These are phyloP conservation scores for Hirudinaria manillensis DNA, from an alignment of 2,888 invertebrate species.

Conservation along the genomic window DNA sequence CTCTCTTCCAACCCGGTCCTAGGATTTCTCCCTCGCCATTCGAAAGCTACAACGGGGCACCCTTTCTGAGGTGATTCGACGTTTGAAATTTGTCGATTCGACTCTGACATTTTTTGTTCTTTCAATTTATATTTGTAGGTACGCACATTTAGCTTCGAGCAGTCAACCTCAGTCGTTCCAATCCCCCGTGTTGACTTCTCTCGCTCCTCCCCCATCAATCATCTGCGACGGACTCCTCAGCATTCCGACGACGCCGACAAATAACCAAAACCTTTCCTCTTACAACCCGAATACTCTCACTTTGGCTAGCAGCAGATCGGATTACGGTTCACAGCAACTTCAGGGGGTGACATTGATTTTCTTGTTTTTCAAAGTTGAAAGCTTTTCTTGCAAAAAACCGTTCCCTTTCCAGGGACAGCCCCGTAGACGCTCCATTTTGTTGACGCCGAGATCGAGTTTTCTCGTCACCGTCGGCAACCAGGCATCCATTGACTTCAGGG, in stretches of 20 bases:
- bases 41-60: slow-evolving; percentile 21
- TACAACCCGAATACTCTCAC: background rate
- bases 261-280: background rate
- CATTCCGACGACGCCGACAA: slow-evolving; percentile 6
- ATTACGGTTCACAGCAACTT: slow-evolving; percentile 21
- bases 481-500: slow-evolving; percentile 38
- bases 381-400: background rate
- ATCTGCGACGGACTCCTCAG: slow-evolving; percentile 26
- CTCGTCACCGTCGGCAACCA: slow-evolving; percentile 36
- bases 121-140: background rate
- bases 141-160: background rate
- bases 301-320: slow-evolving; percentile 5
- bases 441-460: slow-evolving; percentile 39
- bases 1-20: slow-evolving; percentile 22
- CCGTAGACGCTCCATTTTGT: slow-evolving; percentile 36
- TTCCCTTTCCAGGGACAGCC: background rate
- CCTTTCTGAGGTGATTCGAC: background rate
- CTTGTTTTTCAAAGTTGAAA: background rate
- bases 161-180: background rate
- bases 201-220: slow-evolving; percentile 15
- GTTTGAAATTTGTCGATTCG: background rate
- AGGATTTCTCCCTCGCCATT: slow-evolving; percentile 24
- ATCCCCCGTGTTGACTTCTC: background rate
- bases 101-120: background rate
- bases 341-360: slow-evolving; percentile 8